phyloP scores from a whole-genome alignment of 2,797 vertebrate genomes.

The Bradypus variegatus region DNA sequence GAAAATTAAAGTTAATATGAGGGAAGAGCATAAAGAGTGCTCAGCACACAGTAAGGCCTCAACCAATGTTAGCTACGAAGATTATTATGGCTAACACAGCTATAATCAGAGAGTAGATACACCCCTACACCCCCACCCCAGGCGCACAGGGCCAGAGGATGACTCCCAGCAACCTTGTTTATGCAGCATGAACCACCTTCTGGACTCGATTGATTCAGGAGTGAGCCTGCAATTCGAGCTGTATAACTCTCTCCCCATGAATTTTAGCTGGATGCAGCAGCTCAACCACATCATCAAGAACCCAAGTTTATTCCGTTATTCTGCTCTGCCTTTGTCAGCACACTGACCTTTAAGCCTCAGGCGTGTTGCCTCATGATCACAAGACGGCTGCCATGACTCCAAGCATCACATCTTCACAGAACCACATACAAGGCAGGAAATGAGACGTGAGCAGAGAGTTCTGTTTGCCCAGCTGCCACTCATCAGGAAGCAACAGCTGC shows the following conservation, averaged over 20 bases:
- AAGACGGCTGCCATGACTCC: not conserved
- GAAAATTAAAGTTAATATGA: not conserved
- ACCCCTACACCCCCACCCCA: not conserved
- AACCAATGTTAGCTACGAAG: not conserved
- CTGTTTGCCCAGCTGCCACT: not conserved
- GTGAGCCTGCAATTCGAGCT: not conserved
- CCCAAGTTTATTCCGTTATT: not conserved
- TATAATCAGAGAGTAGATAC: not conserved
- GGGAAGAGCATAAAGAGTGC: not conserved
- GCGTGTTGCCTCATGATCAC: not conserved
- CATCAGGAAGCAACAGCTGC: not conserved
- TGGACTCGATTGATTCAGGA: not conserved
- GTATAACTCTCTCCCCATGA: not conserved
- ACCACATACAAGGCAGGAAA: not conserved
- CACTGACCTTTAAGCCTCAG: not conserved
- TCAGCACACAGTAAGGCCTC: not conserved
- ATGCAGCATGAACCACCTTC: not conserved
- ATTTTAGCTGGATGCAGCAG: not conserved
- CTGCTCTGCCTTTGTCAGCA: not conserved
- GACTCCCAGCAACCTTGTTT: not conserved
- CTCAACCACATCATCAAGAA: not conserved
- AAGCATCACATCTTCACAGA: not conserved
- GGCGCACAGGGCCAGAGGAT: not conserved
- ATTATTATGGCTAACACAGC: not conserved
- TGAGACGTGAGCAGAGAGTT: not conserved